Evolutionary conservation across 1,140 invertebrate species (phyloP), one percentile per base, ranked within the genome.

Genomic region (Heliconius eleuchia): DNA sequence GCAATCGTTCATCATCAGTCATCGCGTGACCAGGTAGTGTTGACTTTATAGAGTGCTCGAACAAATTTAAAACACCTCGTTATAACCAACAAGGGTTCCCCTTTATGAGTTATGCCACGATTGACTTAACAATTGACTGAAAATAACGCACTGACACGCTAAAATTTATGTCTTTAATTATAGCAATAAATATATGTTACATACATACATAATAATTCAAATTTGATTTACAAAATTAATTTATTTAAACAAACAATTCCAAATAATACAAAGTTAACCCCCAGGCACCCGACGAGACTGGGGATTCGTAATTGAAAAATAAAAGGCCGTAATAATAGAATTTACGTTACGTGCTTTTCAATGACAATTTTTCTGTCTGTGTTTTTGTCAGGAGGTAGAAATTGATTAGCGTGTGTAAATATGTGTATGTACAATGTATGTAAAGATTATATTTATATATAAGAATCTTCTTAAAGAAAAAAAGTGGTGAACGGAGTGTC

Each of bases 321-420:
- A 94, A 94, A 94, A 94, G 92, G 87, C 89, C 91, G 89, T 92
- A 92, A 93, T 94, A 94, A 94, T 93, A 93, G 92, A 94, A 94
- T 93, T 92, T 92, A 94, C 92, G 90, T 93, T 93, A 91, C 91
- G 88, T 91, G 91, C 89, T 91, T 89, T 90, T 90, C 89, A 93
- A 92, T 92, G 90, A 94, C 88, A 93, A 91, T 92, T 88, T 92
- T 88, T 93, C 87, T 85, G 87, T 91, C 88, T 87, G 87, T 94
- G 92, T 87, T 93, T 89, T 88, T 94, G 92, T 88, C 91, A 94
- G 87, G 88, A 90, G 80, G 66, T 76, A 76, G 52, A 73, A 81
- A 76, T 81, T 81, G 73, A 87, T 87, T 88, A 86, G 87, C 87
- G 85, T 86, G 82, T 80, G 82, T 85, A 82, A 83, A 83, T 74